A percentile compares a stretch with the other conserved stretches of the same genome.
Conservation (phyloP, 1,140 invertebrate species). For the Caerostris darwini region DNA sequence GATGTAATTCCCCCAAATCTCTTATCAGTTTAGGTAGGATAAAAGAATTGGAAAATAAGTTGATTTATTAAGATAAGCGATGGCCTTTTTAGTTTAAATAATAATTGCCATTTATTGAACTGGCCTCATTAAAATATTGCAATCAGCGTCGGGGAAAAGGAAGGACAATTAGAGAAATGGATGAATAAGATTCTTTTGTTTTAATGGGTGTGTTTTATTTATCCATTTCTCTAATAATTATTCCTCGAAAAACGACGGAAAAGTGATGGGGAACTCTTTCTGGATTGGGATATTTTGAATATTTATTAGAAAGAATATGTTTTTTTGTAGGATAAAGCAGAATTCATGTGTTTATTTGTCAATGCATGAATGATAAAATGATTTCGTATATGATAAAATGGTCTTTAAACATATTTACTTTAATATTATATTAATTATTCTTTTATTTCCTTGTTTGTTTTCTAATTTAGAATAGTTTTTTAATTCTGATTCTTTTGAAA, state of each 20-base stretch:
- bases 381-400: no score
- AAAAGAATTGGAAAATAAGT: slow-evolving; percentile 53
- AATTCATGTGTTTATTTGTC: no score
- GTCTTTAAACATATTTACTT: no score
- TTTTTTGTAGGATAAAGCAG: no score
- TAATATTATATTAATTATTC: no score
- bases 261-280: no score
- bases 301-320: no score
- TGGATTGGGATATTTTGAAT: no score
- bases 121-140: background rate
- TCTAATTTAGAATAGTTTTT: no score
- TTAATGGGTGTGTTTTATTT: background rate
- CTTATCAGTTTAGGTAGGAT: slow-evolving; percentile 53
- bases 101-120: background rate
- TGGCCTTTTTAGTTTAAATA: slow-evolving; percentile 2
- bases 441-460: no score
- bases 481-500: no score
- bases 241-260: background rate
- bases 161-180: background rate
- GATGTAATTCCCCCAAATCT: slow-evolving; percentile 54
- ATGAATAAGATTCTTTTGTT: background rate
- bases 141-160: background rate
- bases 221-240: background rate
- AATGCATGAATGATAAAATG: no score
- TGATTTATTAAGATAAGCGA: slow-evolving; percentile 51